Percentiles rank a stretch among this genome's conserved stretches.
Conservation (phyloP, 1,140 invertebrate species). For the Pseudachorutes palmiensis region DNA sequence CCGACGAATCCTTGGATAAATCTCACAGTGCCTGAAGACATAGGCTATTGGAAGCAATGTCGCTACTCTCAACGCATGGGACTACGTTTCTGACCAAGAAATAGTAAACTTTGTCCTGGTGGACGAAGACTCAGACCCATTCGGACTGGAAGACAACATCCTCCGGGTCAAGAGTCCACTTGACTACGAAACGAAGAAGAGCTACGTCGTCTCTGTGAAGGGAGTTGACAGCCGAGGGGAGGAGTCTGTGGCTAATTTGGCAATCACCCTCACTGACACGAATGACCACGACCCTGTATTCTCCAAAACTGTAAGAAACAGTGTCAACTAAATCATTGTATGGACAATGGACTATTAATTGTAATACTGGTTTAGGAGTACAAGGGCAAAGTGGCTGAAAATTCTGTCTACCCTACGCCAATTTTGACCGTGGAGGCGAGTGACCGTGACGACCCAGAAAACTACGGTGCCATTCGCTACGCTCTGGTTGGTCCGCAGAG, state of each 20-base stretch:
- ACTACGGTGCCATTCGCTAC: conserved; percentile 60
- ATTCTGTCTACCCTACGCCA: conserved; percentile 56
- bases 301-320: conserved; percentile 49
- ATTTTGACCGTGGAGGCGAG: conserved; percentile 60
- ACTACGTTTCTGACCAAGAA: conserved; percentile 52
- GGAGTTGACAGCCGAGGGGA: conserved; percentile 66
- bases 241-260: conserved; percentile 56
- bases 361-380: conserved; percentile 51
- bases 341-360: not conserved
- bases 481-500: conserved; percentile 60
- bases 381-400: conserved; percentile 61
- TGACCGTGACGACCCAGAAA: conserved; percentile 59
- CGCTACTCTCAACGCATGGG: conserved; percentile 62
- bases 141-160: conserved; percentile 26
- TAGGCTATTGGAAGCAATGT: conserved; percentile 66
- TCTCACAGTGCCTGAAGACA: conserved; percentile 64
- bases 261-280: conserved; percentile 62
- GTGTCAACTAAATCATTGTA: not conserved
- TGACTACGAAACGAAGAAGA: conserved; percentile 51
- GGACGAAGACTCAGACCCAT: conserved; percentile 23
- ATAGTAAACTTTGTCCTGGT: conserved; percentile 41
- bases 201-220: conserved; percentile 65
- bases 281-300: conserved; percentile 64
- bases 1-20: conserved; percentile 54
- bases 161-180: conserved; percentile 18